Base-by-base conservation (phyloP, 2,113 vertebrate genomes). In the Hassar affinis region DNA sequence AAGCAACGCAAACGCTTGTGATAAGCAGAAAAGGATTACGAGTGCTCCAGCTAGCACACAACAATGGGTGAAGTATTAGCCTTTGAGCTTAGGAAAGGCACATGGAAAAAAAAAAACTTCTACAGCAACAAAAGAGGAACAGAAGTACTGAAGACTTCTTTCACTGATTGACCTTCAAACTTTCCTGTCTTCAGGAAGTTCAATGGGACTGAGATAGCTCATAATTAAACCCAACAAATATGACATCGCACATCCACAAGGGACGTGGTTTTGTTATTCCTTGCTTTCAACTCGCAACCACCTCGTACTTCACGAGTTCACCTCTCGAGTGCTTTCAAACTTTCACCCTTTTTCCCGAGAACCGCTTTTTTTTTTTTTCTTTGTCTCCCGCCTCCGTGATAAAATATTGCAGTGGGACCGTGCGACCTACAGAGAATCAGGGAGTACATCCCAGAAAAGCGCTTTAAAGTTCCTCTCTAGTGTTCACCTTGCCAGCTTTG, bases 1-100 rank as follows among this genome's bases (percentile, higher is more conserved):
- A 93, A 94, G 91, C 93, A 94, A 92, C 91, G 91, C 91, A 85
- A 91, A 83, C 83, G 88, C 82, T 79, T 87, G 88, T 86, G 91
- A 94, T 93, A 91, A 92, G 89, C 88, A 61, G 79, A 33, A 92
- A 91, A 91, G 90, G 86, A 89, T 88, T 84, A 86, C 84, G 88
- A 88, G 89, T 69, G 79, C 82, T 75, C 35, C 30, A 80, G 85
- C 80, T 51, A 76, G 61, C 27, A 45, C 72, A 38, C 64, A 82
- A 86, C 79, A 82, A 79, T 22, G n/a, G 56, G 33, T 49, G 54
- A 77, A 51, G 83, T 86, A 89, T 92, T 91, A 89, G 90, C 89
- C 86, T 75, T 85, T 81, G 51, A 79, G 79, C 82, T 81, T 56
- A 74, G 64, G 27, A 77, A 83, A 84, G 11, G 27, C 33, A 30